Conservation (phyloP, 2,797 vertebrate genomes). For the Taenioides sp. region DNA sequence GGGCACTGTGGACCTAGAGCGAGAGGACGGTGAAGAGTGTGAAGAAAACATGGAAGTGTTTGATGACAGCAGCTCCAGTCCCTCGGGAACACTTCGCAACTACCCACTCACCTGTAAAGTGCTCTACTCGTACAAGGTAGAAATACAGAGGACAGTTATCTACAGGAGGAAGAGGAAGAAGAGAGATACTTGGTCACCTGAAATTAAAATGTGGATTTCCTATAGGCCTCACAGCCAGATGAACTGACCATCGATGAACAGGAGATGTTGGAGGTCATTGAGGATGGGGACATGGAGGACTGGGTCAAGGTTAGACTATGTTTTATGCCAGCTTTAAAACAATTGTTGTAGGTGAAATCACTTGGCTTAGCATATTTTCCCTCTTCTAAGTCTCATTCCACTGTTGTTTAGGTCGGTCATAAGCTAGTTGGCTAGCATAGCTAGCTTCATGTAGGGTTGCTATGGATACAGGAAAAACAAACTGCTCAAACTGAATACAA, state of each 20-base stretch:
- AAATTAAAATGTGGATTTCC: not conserved
- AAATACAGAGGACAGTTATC: constrained; percentile 12
- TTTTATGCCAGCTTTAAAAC: too few species aligned
- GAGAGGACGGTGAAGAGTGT: constrained; percentile 92
- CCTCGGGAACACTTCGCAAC: constrained; percentile 93
- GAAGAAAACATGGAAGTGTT: constrained; percentile 98
- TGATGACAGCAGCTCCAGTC: constrained; percentile 96
- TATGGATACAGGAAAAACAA: too few species aligned
- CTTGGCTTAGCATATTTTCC: too few species aligned
- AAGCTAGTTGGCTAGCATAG: too few species aligned
- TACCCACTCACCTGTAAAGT: constrained; percentile 98
- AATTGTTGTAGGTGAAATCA: too few species aligned
- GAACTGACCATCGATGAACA: constrained; percentile 97
- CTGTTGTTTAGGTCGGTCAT: too few species aligned
- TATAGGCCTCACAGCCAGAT: constrained; percentile 93
- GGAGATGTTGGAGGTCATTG: constrained; percentile 96
- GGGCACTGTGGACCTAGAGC: constrained; percentile 87
- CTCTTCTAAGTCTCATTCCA: too few species aligned
- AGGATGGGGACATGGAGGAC: constrained; percentile 99
- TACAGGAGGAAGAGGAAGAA: not conserved
- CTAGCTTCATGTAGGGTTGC: too few species aligned
- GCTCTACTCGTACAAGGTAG: constrained; percentile 96
- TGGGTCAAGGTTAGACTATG: constrained; percentile 90
- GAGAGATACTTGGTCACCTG: not conserved
- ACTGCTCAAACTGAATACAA: too few species aligned